Conservation (phyloP, 2,888 invertebrate genomes). For the Chymomyza caudatula region DNA sequence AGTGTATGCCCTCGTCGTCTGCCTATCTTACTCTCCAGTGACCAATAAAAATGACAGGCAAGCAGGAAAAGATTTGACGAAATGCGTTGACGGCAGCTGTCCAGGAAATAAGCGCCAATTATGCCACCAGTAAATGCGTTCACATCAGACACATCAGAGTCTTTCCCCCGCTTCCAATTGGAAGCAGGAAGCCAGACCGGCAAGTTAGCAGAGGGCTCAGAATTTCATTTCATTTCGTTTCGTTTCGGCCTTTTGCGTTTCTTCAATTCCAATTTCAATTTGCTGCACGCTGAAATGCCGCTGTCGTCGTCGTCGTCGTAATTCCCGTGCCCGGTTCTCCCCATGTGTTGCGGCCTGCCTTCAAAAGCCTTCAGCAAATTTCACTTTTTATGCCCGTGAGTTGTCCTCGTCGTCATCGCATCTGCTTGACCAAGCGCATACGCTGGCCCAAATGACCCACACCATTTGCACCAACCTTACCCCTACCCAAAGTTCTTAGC, state of each 20-base stretch:
- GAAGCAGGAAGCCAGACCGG: constrained; percentile 16
- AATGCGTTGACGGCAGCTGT: constrained; percentile 62
- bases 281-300: constrained; percentile 59
- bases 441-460: constrained; percentile 5
- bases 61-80: constrained; percentile 63
- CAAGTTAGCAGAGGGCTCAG: constrained; percentile 58
- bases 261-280: constrained; percentile 72
- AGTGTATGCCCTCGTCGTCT: constrained; percentile 10
- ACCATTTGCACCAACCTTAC: not conserved
- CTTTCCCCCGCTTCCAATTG: constrained; percentile 1
- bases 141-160: not conserved
- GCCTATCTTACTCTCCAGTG: constrained; percentile 59
- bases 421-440: constrained; percentile 72
- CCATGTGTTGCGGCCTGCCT: constrained; percentile 25
- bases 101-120: constrained; percentile 75
- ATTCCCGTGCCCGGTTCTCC: constrained; percentile 14
- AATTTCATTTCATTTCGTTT: constrained; percentile 51
- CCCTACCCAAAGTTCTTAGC: constrained; percentile 8
- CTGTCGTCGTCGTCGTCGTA: constrained; percentile 29
- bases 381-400: constrained; percentile 20
- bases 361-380: constrained; percentile 6
- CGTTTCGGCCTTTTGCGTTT: constrained; percentile 53
- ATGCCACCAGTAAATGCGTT: constrained; percentile 72
- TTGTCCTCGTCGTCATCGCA: constrained; percentile 13
- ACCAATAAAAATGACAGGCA: constrained; percentile 59